A percentile compares a stretch with the other conserved stretches of the same genome.
Conservation (phyloP, 2,888 invertebrate species). For the Drosophila histrio region DNA sequence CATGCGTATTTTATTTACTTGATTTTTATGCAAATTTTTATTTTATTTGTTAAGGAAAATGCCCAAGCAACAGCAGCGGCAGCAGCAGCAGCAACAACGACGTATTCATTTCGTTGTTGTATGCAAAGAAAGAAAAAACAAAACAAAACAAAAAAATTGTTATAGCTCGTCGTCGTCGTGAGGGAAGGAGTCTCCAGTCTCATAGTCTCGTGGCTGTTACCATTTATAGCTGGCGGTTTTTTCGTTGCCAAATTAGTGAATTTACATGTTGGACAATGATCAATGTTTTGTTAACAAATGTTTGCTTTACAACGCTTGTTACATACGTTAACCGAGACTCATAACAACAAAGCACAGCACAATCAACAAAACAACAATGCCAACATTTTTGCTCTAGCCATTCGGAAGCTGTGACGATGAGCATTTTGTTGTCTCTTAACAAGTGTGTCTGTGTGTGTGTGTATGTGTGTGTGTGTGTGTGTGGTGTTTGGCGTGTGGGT, state of each 20-base stretch:
- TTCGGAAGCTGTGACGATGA: constrained; percentile 41
- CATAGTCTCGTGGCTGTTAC: constrained; percentile 60
- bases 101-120: constrained; percentile 72
- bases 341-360: constrained; percentile 56
- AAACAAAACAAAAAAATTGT: constrained; percentile 31
- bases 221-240: constrained; percentile 76
- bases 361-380: constrained; percentile 42
- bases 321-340: constrained; percentile 45
- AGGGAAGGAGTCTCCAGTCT: constrained; percentile 34
- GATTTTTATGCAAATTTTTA: constrained; percentile 79
- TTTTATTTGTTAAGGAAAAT: constrained; percentile 74
- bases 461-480: neutral
- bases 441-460: constrained; percentile 1
- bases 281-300: constrained; percentile 81
- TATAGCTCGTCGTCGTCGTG: constrained; percentile 27
- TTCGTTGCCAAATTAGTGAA: constrained; percentile 80
- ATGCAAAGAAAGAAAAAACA: constrained; percentile 60
- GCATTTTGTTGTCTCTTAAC: constrained; percentile 7
- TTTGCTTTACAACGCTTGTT: constrained; percentile 68
- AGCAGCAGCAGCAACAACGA: constrained; percentile 35
- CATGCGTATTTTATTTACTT: constrained; percentile 73
- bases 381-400: constrained; percentile 27
- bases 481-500: neutral
- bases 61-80: constrained; percentile 34
- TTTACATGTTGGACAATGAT: constrained; percentile 81